Evolutionary conservation across 2,113 vertebrate species (phyloP), one percentile per base, ranked within the genome.

Genomic region (Callorhinus ursinus): DNA sequence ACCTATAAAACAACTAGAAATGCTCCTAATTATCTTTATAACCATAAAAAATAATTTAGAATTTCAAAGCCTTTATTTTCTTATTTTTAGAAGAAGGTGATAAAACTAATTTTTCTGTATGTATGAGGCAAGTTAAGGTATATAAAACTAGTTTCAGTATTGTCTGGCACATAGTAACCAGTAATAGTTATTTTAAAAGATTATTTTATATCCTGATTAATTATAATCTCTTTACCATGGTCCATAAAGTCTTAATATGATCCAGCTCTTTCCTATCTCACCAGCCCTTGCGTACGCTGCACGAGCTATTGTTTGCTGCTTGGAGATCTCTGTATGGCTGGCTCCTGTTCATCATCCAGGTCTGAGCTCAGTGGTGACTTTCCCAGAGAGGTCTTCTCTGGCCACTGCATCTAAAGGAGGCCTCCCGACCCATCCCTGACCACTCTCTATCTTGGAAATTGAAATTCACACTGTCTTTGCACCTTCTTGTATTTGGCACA

Each of bases 221-320:
- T 33, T 42, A 42, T 31, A 82, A 46, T 61, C n/a, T 59, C 49
- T 69, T 86, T 69, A 46, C 7, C 0, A 9, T 53, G 28, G 22
- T 53, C n/a, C 36, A 12, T 51, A 61, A 51, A n/a, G 31, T 49
- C 14, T 24, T 82, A 1, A 1, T n/a, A 21, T 46, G 7, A 51
- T 36, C 31, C 53, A 55, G 31, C 16, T 14, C 22, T 10, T 55
- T 5, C 18, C 6, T 67, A 42, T 65, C 4, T 33, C 4, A 42
- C 12, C 7, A 36, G 22, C 10, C 39, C 42, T 26, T 71, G 39
- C 5, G 14, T 0, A 36, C 18, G 7, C 9, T 4, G 1, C 5
- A 36, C 7, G 15, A 12, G 24, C 3, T 83, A 3, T 21, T 65
- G 61, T 76, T 33, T 59, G n/a, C 65, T 89, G 13, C 39, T 77